Evolutionary conservation across 1,140 invertebrate species (phyloP), one percentile per base, ranked within the genome.

Genomic region (Theocolax elegans): DNA sequence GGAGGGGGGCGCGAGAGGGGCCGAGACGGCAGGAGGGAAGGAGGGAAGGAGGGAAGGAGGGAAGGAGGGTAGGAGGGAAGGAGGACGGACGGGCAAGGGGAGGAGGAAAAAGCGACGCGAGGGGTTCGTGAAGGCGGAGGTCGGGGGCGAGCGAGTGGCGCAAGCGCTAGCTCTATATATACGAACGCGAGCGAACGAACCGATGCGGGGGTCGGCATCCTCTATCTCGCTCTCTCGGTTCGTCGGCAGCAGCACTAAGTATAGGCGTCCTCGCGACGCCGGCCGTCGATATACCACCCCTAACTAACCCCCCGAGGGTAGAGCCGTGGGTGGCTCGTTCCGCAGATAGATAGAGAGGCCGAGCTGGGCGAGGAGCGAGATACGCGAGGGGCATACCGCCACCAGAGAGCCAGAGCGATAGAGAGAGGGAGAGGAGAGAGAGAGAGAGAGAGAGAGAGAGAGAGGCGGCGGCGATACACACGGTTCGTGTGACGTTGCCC

Each of bases 191-290:
- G 73, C 66, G 75, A 75, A 75, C 75, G 72, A 71, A 73, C 63
- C 72, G 74, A 75, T 67, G 73, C 68, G 70, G 75, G 75, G 76
- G 73, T 70, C 64, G 71, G 69, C 72, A 54, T 64, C 62, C 48
- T 31, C 59, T 35, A 62, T 48, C 42, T 35, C 31, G 19, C 29
- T 58, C 35, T 58, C 31, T 21, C 74, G 80, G 78, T 81, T 83
- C 81, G 77, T 13, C 8, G 27, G 78, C 51, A 54, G 38, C 31
- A 46, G 63, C 80, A 83, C 83, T 84, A 85, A 85, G 83, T 84
- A 84, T 84, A 84, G 82, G 82, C 83, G 82, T 84, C 83, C 84
- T 85, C 82, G 84, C 83, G 84, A 85, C 84, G 81, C 82, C 83
- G 81, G 81, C 82, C 83, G 83, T 83, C 83, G 81, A 85, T 85